A percentile compares a stretch with the other conserved stretches of the same genome.
Conservation (phyloP, 2,113 vertebrate genomes). For the Epinephelus cyanopodus region DNA sequence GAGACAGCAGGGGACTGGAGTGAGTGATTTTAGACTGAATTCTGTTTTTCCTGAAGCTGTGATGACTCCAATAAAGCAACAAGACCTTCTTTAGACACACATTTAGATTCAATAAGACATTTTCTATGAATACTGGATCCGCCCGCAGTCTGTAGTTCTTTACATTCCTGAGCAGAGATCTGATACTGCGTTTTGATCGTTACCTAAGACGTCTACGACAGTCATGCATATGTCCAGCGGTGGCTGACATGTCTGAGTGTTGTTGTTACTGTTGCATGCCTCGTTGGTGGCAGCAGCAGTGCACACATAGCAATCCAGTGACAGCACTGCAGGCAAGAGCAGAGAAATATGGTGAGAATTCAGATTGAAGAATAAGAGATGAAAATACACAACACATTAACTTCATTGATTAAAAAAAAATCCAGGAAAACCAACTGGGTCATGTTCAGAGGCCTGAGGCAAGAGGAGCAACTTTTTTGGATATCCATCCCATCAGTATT, state of each 20-base stretch:
- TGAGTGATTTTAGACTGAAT: neutral
- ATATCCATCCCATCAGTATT: too few relatives aligned
- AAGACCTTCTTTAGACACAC: neutral
- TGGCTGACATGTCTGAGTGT: constrained; percentile 49
- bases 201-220: constrained; percentile 69
- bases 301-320: constrained; percentile 77
- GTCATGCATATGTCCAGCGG: constrained; percentile 81
- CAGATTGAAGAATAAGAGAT: neutral
- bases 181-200: constrained; percentile 6
- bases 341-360: neutral
- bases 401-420: too few relatives aligned
- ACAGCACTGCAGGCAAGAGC: constrained; percentile 52
- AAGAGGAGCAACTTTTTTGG: neutral
- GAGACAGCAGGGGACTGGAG: neutral
- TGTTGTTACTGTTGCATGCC: constrained; percentile 67
- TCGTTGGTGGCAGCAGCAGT: constrained; percentile 60
- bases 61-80: neutral
- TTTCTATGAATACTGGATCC: neutral
- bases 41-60: too few relatives aligned
- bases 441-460: neutral
- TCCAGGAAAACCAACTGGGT: too few relatives aligned
- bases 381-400: neutral
- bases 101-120: neutral
- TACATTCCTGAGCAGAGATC: neutral
- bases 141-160: constrained; percentile 1